Conservation (phyloP, 2,113 vertebrate species). For the Theristicus caerulescens region DNA sequence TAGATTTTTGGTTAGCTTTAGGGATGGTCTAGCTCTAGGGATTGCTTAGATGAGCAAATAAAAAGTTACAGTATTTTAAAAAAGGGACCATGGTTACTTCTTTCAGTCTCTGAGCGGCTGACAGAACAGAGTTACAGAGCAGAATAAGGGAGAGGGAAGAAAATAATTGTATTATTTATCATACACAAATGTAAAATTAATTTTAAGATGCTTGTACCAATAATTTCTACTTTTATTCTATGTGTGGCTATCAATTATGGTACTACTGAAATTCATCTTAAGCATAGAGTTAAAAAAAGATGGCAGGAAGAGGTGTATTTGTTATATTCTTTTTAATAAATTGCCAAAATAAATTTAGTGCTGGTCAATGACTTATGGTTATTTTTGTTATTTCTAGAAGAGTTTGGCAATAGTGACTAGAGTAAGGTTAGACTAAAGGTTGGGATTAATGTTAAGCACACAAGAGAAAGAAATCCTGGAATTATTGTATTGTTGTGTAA, state of each 20-base stretch:
- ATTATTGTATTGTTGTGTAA: not conserved
- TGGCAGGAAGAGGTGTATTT: not conserved
- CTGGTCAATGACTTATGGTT: not conserved
- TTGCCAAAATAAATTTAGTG: not conserved
- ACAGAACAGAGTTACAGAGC: not conserved
- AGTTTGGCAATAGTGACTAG: not conserved
- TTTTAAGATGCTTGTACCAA: not conserved
- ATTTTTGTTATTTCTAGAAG: not conserved
- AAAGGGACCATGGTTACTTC: not conserved
- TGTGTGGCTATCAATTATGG: not conserved
- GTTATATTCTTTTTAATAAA: not conserved
- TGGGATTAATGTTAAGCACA: not conserved
- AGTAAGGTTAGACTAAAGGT: not conserved
- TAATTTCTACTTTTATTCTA: not conserved
- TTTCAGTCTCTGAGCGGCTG: not conserved
- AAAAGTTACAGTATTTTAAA: not conserved
- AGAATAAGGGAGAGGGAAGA: not conserved
- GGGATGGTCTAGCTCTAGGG: not conserved
- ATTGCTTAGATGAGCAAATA: not conserved
- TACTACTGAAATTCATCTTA: not conserved
- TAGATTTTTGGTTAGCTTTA: not conserved
- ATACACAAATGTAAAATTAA: not conserved
- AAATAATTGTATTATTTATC: not conserved
- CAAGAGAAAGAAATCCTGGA: not conserved
- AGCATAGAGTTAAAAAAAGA: not conserved